Evolutionary conservation across 2,113 vertebrate genomes (phyloP).

Genomic region (Bubo blakistoni): DNA sequence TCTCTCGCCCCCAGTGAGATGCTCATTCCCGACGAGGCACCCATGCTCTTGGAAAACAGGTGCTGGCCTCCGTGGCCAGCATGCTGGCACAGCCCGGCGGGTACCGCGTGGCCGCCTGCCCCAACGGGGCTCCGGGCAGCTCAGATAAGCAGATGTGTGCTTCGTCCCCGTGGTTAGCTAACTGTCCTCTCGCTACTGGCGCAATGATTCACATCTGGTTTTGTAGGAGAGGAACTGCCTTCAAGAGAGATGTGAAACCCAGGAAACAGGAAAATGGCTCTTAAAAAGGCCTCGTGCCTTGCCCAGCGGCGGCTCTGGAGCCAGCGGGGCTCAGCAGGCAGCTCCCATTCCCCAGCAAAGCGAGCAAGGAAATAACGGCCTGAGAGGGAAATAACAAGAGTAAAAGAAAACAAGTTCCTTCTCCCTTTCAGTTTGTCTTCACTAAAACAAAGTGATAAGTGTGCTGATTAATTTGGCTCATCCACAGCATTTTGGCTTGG

Average conservation of each 20-base stretch:
- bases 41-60: background rate
- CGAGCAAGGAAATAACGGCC: accelerated
- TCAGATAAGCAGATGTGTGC: background rate
- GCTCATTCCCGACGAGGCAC: background rate
- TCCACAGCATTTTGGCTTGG: background rate
- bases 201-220: accelerated
- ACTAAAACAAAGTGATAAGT: accelerated
- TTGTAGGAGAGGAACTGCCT: background rate
- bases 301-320: background rate
- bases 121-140: accelerated
- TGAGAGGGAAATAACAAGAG: background rate
- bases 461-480: background rate
- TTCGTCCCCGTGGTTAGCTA: background rate
- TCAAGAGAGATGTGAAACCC: background rate
- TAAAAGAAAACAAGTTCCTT: background rate
- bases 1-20: accelerated
- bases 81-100: accelerated
- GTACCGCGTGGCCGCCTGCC: accelerated
- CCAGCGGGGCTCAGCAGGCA: background rate
- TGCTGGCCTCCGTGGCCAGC: accelerated
- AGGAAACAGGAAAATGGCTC: background rate
- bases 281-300: background rate
- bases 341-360: background rate
- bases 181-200: accelerated
- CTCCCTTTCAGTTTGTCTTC: background rate